Conservation (phyloP, 2,888 invertebrate species). For the Spatulosminthurus flaviceps region DNA sequence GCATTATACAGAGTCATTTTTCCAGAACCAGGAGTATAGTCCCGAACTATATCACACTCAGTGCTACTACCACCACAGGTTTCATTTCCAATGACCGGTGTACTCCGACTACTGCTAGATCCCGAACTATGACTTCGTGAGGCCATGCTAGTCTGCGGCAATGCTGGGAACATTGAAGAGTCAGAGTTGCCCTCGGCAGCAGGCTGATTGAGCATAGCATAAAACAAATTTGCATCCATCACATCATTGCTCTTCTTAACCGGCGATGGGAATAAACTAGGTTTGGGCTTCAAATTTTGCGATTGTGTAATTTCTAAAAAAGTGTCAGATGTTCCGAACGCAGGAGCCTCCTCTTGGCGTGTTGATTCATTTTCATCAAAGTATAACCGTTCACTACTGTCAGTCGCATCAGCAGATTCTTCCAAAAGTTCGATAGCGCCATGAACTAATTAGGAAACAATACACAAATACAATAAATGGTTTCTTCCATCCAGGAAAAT, state of each 20-base stretch:
- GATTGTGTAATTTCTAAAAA: conserved; percentile 15
- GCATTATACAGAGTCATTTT: conserved; percentile 19
- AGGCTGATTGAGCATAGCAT: neutral
- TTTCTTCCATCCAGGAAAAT: too few relatives aligned
- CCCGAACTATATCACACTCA: neutral
- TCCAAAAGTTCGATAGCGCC: conserved; percentile 8
- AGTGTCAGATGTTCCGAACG: neutral
- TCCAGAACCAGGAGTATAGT: neutral
- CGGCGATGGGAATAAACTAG: neutral
- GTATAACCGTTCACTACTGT: neutral
- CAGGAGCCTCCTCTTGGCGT: neutral
- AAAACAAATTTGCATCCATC: neutral
- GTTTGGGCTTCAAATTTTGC: neutral
- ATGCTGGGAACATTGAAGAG: neutral
- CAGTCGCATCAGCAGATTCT: neutral
- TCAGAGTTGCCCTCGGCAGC: neutral
- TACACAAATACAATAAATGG: neutral
- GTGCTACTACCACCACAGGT: neutral
- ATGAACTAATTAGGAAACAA: conserved; percentile 13
- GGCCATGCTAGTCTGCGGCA: neutral
- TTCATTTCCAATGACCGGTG: neutral
- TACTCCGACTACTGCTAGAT: neutral
- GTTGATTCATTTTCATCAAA: neutral
- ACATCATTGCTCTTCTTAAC: neutral
- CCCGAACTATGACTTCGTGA: neutral